Base-by-base conservation (phyloP, 1,140 invertebrate genomes). In the Tetraneura akinire region DNA sequence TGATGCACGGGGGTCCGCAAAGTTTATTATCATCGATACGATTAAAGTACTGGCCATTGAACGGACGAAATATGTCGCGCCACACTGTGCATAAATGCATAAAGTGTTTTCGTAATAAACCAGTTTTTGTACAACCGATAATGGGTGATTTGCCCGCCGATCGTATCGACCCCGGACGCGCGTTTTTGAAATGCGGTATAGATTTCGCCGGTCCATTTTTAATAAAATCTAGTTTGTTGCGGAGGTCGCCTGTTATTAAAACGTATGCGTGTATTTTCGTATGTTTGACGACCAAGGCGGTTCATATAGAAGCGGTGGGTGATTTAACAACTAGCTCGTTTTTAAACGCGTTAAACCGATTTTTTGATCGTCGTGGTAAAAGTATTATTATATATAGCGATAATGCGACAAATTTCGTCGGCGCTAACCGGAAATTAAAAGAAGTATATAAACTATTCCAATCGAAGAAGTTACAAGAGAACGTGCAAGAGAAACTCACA, bases 261-360 rank as follows among this genome's bases (percentile, higher is more conserved):
- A 16, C n/a, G 8, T 70, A 70, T 14, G 66, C 21, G 0, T 70
- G 66, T 29, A 2, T 88, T 8, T 88, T 87, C 80, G 84, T 87
- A 6, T 88, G 86, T 74, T 84, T 87, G 9, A 45, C 82, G 0
- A 86, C 85, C 1, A 84, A 83, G 53, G 87, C 85, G 1, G 80
- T 87, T 32, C 86, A 87, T 81, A 80, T 60, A 0, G 57, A 60
- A 60, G 1, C 88, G 13, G 86, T 88, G 80, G 23, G 86, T 0
- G 85, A 87, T 0, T 82, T 16, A 81, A 84, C 1, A 83, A 86
- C 3, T 82, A 85, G 55, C 81, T 82, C 55, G 0, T 87, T 88
- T 68, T 64, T 87, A 14, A 82, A 84, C 11, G 83, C 84, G 10
- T 80, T 88, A 6, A 81, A 82, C n/a, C 13, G 53, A n/a, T 62